Conservation (phyloP, 1,140 invertebrate species). For the Octopus sinensis region DNA sequence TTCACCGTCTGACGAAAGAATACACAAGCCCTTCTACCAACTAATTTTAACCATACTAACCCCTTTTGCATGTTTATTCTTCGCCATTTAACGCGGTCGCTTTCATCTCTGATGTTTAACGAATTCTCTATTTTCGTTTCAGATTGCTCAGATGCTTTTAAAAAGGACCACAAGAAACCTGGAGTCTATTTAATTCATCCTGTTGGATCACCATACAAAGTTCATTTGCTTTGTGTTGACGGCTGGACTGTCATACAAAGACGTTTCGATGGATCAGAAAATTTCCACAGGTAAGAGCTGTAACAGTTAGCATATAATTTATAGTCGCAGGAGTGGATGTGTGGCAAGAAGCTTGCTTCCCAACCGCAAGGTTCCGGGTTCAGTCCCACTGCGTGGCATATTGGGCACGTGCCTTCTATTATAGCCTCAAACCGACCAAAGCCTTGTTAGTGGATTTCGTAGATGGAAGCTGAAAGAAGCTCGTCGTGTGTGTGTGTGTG, state of each 20-base stretch:
- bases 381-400: no score
- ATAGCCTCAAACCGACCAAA: no score
- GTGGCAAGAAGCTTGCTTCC: no score
- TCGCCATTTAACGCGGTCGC: not conserved
- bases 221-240: conserved; percentile 17
- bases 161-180: conserved; percentile 11
- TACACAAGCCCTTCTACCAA: not conserved
- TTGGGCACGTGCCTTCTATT: no score
- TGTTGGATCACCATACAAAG: conserved; percentile 14
- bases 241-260: conserved; percentile 80
- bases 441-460: no score
- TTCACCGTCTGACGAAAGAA: not conserved
- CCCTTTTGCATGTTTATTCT: not conserved
- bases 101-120: not conserved
- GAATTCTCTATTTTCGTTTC: conserved; percentile 8
- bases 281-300: conserved; percentile 67
- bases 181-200: conserved; percentile 21
- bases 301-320: no score
- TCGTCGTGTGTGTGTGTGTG: no score
- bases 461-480: no score
- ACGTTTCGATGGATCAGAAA: conserved; percentile 72
- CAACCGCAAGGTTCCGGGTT: no score
- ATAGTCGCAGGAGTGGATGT: no score
- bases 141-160: conserved; percentile 22
- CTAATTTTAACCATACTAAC: not conserved